These are phyloP conservation scores for Callaeas wilsoni DNA, from an alignment of 2,113 vertebrate genomes.

Conservation along the genomic window DNA sequence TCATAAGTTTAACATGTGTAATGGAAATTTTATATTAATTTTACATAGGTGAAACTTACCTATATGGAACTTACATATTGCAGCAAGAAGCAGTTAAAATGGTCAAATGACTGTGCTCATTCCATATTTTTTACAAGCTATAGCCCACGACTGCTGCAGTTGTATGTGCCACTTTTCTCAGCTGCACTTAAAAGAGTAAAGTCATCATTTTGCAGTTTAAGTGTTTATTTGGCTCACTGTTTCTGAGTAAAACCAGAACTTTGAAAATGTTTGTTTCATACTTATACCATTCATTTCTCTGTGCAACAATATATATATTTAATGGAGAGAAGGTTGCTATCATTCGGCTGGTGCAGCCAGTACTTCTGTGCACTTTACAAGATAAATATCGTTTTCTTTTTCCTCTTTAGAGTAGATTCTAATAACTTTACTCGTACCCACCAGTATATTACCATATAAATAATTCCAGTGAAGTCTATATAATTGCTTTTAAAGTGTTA, in stretches of 20 bases:
- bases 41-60: not conserved
- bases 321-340: not conserved
- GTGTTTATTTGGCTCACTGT: not conserved
- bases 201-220: not conserved
- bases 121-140: not conserved
- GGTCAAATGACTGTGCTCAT: not conserved
- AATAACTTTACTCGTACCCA: not conserved
- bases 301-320: not conserved
- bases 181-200: not conserved
- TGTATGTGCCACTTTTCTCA: not conserved
- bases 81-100: slow-evolving; percentile 10
- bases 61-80: not conserved
- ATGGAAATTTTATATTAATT: not conserved
- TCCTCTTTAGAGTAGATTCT: not conserved
- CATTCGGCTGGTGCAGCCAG: not conserved
- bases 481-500: not conserved
- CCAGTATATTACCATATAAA: not conserved
- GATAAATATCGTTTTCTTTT: not conserved
- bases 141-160: not conserved
- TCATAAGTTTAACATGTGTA: not conserved
- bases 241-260: not conserved
- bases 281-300: not conserved
- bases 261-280: not conserved
- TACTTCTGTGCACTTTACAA: not conserved
- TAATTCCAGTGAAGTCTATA: not conserved